Percentiles rank a stretch among this genome's conserved stretches.
These are phyloP conservation scores for Ceyx margarethae DNA, from an alignment of 2,113 vertebrate species.

Conservation along the genomic window DNA sequence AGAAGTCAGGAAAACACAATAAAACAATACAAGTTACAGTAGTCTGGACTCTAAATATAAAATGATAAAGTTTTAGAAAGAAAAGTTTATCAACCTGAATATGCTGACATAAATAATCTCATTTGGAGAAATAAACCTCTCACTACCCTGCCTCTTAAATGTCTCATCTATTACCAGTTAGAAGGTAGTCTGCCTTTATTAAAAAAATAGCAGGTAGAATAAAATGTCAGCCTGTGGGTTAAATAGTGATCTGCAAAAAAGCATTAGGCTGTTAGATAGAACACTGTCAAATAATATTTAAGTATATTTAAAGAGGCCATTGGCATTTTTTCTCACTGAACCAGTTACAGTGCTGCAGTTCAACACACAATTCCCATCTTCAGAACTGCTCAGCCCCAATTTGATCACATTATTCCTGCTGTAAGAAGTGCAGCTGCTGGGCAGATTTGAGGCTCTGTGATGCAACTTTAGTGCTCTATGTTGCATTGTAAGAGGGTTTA, in stretches of 20 bases:
- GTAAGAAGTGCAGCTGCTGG: neutral
- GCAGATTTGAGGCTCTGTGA: neutral
- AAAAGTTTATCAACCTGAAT: neutral
- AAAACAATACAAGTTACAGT: neutral
- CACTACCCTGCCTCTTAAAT: neutral
- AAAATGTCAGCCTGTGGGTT: neutral
- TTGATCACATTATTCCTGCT: neutral
- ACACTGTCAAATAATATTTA: neutral
- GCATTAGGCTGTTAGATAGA: neutral
- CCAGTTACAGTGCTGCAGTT: neutral
- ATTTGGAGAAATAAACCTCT: neutral
- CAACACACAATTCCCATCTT: neutral
- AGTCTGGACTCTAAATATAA: neutral
- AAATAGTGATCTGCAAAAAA: neutral
- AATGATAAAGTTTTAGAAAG: neutral
- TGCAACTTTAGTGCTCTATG: neutral
- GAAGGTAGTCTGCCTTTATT: neutral
- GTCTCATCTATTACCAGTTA: rapidly evolving
- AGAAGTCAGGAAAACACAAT: neutral
- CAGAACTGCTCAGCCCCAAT: neutral
- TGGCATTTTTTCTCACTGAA: neutral
- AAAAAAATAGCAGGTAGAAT: neutral
- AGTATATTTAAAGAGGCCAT: neutral
- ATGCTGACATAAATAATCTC: neutral
- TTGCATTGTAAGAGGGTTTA: neutral